phyloP scores from a whole-genome alignment of 2,888 invertebrate genomes.

The Philereme transversata region DNA sequence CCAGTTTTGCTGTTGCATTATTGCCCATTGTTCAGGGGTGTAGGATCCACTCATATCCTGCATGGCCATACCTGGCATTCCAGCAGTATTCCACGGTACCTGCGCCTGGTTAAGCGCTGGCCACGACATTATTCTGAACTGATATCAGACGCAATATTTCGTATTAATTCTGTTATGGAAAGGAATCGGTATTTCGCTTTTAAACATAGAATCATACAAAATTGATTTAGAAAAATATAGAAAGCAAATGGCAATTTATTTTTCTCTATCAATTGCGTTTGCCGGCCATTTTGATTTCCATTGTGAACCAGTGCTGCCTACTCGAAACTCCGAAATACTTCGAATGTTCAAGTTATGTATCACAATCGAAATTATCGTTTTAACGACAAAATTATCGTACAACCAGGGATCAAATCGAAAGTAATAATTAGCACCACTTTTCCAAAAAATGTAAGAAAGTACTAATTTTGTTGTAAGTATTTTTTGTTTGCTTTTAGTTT shows the following conservation, averaged over 20 bases:
- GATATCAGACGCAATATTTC: background rate
- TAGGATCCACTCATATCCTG: constrained; percentile 67
- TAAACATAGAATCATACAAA: background rate
- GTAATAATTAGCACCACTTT: too few species aligned
- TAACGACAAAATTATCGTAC: too few species aligned
- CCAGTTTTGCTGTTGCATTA: constrained; percentile 89
- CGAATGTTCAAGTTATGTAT: too few species aligned
- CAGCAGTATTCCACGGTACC: constrained; percentile 64
- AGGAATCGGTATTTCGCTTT: background rate
- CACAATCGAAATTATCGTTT: too few species aligned
- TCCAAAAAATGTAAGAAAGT: too few species aligned
- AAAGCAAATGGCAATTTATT: background rate
- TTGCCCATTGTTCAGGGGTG: constrained; percentile 87
- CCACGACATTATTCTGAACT: constrained; percentile 68
- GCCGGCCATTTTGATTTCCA: constrained; percentile 28
- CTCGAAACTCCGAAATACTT: too few species aligned
- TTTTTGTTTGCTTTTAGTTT: too few species aligned
- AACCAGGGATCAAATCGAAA: too few species aligned
- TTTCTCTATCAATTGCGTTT: background rate
- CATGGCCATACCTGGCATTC: constrained; percentile 54
- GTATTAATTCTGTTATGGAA: background rate
- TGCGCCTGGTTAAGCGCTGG: constrained; percentile 58
- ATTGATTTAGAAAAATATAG: background rate
- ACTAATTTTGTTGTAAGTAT: too few species aligned
- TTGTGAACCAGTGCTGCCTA: too few species aligned